phyloP scores from a whole-genome alignment of 2,113 vertebrate genomes.

The Gallinago paraguaiae region DNA sequence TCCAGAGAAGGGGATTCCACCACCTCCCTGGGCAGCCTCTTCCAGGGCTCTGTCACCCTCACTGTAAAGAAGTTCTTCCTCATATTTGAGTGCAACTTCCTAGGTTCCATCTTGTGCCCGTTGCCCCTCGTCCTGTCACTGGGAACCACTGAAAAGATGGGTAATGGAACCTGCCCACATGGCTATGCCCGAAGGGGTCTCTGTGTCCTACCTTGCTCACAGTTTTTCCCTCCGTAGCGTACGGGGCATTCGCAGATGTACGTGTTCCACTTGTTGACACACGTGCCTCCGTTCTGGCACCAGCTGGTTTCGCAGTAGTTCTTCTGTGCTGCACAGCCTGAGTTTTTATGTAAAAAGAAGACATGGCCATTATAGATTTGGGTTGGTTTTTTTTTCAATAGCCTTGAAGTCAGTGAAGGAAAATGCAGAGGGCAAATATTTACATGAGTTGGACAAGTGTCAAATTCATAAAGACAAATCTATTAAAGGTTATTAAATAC shows the following conservation, averaged over 20 bases:
- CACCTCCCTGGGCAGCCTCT: too few relatives aligned
- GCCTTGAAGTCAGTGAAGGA: background rate
- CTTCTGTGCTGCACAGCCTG: constrained; percentile 88
- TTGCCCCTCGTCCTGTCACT: too few relatives aligned
- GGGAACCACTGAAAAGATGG: background rate
- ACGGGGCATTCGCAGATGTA: constrained; percentile 87
- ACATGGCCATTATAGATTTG: background rate
- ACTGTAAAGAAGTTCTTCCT: too few relatives aligned
- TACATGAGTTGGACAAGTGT: background rate
- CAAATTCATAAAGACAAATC: background rate
- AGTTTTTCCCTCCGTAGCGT: constrained; percentile 91
- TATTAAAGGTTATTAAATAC: background rate
- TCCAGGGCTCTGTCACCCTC: too few relatives aligned
- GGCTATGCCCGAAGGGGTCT: accelerated
- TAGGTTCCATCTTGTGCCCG: too few relatives aligned
- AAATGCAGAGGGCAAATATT: background rate
- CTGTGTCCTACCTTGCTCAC: constrained; percentile 86
- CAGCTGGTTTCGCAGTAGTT: constrained; percentile 83
- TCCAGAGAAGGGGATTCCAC: too few relatives aligned
- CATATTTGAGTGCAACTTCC: too few relatives aligned
- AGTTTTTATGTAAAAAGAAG: background rate
- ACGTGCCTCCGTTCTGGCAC: constrained; percentile 90
- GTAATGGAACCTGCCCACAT: accelerated
- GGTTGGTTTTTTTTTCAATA: background rate
- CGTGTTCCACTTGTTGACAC: constrained; percentile 89